phyloP scores from a whole-genome alignment of 2,113 vertebrate species.

The Micronycteris hirsuta region DNA sequence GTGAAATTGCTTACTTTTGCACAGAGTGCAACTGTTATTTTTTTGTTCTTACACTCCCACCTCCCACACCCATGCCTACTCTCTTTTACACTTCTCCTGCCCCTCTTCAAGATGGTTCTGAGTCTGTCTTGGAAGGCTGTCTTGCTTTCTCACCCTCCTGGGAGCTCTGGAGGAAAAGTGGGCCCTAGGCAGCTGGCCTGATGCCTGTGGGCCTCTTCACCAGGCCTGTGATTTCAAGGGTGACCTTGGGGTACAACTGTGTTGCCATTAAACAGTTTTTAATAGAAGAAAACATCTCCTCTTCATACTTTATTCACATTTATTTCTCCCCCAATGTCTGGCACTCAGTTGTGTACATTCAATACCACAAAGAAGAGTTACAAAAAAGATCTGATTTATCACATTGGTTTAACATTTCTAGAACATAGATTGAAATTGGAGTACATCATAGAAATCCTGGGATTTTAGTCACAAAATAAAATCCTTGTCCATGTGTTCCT shows the following conservation, averaged over 20 bases:
- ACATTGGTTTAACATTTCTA: not conserved
- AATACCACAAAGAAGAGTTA: not conserved
- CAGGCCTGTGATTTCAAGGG: slow-evolving; percentile 53
- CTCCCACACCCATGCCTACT: not conserved
- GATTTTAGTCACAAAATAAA: not conserved
- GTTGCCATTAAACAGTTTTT: slow-evolving; percentile 64
- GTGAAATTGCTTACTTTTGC: not conserved
- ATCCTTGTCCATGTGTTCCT: not conserved
- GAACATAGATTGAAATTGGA: not conserved
- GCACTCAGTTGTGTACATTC: slow-evolving; percentile 17
- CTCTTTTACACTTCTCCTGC: not conserved
- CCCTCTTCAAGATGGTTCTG: not conserved
- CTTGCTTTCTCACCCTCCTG: not conserved
- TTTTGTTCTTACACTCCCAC: not conserved
- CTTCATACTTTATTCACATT: slow-evolving; percentile 2
- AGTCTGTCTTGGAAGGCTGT: not conserved
- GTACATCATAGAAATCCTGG: not conserved
- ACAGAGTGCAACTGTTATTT: not conserved
- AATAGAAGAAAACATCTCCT: slow-evolving; percentile 41
- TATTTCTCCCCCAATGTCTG: slow-evolving; percentile 26
- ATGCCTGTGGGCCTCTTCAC: slow-evolving; percentile 36
- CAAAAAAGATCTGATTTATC: not conserved
- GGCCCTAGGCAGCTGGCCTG: slow-evolving; percentile 42
- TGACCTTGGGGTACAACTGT: slow-evolving; percentile 58
- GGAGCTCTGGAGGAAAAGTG: slow-evolving; percentile 11